A percentile compares a stretch with the other conserved stretches of the same genome.
Evolutionary conservation across 2,888 invertebrate genomes (phyloP).

Genomic region (Cenopis cana): DNA sequence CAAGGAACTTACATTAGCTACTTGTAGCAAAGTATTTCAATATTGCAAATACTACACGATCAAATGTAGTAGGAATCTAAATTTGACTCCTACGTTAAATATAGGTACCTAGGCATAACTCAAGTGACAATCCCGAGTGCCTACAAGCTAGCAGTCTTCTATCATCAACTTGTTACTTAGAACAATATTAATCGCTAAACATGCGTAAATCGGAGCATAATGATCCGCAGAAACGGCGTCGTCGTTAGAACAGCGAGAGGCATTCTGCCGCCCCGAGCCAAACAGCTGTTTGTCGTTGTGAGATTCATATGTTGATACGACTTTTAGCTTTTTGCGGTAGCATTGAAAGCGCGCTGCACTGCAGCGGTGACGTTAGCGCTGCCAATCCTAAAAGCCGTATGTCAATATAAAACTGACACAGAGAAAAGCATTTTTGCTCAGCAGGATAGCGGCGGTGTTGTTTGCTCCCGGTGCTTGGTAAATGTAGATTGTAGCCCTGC

Average conservation of each 20-base stretch:
- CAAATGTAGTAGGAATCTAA: too few species aligned
- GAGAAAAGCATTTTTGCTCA: not conserved
- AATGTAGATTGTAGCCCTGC: slow-evolving; percentile 51
- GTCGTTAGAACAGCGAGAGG: not conserved
- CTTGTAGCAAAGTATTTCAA: too few species aligned
- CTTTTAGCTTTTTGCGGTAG: not conserved
- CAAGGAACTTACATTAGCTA: too few species aligned
- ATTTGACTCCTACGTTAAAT: too few species aligned
- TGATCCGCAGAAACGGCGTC: not conserved
- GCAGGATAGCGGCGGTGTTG: not conserved
- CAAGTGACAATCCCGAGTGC: not conserved
- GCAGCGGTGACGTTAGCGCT: not conserved
- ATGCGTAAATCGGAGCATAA: not conserved
- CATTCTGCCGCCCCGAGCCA: not conserved
- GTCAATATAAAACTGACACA: not conserved
- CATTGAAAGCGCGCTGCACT: not conserved
- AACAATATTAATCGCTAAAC: slow-evolving; percentile 3
- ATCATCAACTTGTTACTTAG: not conserved
- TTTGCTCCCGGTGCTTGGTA: slow-evolving; percentile 47
- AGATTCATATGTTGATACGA: slow-evolving; percentile 1
- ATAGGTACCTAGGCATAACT: too few species aligned
- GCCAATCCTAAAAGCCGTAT: not conserved
- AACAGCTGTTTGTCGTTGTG: not conserved
- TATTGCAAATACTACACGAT: too few species aligned
- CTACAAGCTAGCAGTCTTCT: not conserved